Conservation (phyloP, 2,888 invertebrate species). For the Pycnomerus fuliginosus region DNA sequence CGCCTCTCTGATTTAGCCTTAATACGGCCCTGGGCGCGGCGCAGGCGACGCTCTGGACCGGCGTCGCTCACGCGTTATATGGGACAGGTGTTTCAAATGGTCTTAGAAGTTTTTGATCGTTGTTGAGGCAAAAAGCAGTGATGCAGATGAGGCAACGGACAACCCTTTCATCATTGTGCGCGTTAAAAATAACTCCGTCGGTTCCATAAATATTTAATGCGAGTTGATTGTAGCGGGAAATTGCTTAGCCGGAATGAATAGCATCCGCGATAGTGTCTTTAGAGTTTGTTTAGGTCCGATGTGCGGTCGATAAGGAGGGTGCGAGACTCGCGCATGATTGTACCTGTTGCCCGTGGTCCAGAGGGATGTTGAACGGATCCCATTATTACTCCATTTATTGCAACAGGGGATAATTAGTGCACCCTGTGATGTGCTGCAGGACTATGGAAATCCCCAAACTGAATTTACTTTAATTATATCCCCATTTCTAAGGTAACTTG, state of each 20-base stretch:
- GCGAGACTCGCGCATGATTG: conserved; percentile 33
- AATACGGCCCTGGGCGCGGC: no score
- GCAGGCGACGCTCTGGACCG: conserved; percentile 48
- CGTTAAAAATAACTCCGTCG: conserved; percentile 5
- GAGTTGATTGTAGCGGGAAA: conserved; percentile 29
- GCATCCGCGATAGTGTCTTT: conserved; percentile 5
- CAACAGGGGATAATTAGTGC: conserved; percentile 29
- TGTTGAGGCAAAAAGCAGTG: conserved; percentile 3
- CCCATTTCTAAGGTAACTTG: no score
- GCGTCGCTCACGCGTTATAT: conserved; percentile 10
- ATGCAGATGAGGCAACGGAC: not conserved
- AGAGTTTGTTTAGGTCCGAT: conserved; percentile 13
- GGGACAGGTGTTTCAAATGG: conserved; percentile 11
- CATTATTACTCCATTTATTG: conserved; percentile 29
- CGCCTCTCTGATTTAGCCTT: no score
- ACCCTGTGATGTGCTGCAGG: conserved; percentile 9
- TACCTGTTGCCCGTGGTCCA: conserved; percentile 42
- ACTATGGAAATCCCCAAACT: no score
- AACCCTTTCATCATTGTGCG: conserved; percentile 4
- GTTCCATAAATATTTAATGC: conserved; percentile 29
- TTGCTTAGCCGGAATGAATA: conserved; percentile 20
- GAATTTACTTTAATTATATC: no score
- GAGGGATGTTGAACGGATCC: conserved; percentile 30
- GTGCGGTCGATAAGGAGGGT: conserved; percentile 25
- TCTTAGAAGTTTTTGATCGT: not conserved